Evolutionary conservation across 1,140 invertebrate genomes (phyloP).

Genomic region (Drosophila asahinai): DNA sequence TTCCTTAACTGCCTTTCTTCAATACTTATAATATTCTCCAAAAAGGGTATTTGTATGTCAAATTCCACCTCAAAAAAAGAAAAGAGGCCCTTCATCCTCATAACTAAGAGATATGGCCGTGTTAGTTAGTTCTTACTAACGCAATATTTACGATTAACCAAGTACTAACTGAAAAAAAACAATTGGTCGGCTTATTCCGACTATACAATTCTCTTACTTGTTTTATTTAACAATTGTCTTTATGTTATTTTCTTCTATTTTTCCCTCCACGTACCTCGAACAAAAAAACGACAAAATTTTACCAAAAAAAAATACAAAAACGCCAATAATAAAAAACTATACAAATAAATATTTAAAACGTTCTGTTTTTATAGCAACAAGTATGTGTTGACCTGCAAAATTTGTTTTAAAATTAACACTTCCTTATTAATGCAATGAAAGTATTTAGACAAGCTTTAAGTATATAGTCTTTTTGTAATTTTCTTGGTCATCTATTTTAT

Average conservation of each 20-base stretch:
- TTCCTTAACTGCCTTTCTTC: too few species aligned
- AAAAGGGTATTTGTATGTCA: too few species aligned
- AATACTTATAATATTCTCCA: too few species aligned
- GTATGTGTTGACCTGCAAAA: conserved; percentile 19
- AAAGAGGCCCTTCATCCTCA: not conserved
- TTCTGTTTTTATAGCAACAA: conserved; percentile 20
- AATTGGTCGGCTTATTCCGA: not conserved
- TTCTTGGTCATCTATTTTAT: conserved; percentile 7
- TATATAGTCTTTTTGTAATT: conserved; percentile 12
- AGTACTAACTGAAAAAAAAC: conserved; percentile 5
- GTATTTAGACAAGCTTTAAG: conserved; percentile 20
- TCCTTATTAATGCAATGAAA: conserved; percentile 14
- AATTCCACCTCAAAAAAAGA: too few species aligned
- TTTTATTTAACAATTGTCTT: conserved; percentile 20
- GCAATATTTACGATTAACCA: not conserved
- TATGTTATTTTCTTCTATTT: conserved; percentile 22
- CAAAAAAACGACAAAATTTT: conserved; percentile 18
- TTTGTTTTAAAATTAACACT: conserved; percentile 2
- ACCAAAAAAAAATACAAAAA: conserved; percentile 1
- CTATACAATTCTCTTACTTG: conserved; percentile 12
- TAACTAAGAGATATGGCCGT: not conserved
- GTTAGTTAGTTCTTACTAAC: conserved; percentile 6
- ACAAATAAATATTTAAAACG: conserved; percentile 11
- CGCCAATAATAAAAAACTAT: conserved; percentile 13
- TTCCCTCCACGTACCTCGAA: conserved; percentile 15